These are phyloP conservation scores for Cheilosia variabilis DNA, from an alignment of 2,888 invertebrate species.

Conservation along the genomic window DNA sequence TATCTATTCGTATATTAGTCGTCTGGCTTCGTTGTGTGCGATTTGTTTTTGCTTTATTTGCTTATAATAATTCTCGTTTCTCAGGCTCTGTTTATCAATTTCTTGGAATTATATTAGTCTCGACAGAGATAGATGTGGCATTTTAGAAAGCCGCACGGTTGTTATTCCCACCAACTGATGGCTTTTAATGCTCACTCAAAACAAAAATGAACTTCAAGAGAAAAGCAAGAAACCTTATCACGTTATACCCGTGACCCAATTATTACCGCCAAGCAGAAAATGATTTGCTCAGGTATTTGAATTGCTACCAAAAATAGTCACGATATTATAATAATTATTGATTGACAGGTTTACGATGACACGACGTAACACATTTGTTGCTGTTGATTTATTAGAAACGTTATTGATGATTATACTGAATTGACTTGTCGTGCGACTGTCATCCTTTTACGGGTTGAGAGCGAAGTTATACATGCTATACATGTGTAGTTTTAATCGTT, in stretches of 20 bases:
- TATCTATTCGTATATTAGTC: background rate
- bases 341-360: slow-evolving; percentile 1
- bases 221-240: slow-evolving; percentile 8
- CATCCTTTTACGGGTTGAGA: background rate
- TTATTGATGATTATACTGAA: background rate
- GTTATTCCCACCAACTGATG: background rate
- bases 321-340: background rate
- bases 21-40: background rate
- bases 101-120: too few relatives aligned
- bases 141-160: background rate
- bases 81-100: too few relatives aligned
- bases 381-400: background rate
- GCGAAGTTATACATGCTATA: background rate
- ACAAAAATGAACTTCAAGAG: background rate
- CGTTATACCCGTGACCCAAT: slow-evolving; percentile 25
- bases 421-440: background rate
- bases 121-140: background rate
- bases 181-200: background rate
- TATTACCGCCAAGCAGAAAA: background rate
- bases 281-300: background rate
- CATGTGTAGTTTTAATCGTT: background rate
- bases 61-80: too few relatives aligned
- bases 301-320: background rate
- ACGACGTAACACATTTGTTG: background rate
- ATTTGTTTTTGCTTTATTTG: too few relatives aligned